These are phyloP conservation scores for Anoura caudifer DNA, from an alignment of 2,113 vertebrate species.

Conservation along the genomic window DNA sequence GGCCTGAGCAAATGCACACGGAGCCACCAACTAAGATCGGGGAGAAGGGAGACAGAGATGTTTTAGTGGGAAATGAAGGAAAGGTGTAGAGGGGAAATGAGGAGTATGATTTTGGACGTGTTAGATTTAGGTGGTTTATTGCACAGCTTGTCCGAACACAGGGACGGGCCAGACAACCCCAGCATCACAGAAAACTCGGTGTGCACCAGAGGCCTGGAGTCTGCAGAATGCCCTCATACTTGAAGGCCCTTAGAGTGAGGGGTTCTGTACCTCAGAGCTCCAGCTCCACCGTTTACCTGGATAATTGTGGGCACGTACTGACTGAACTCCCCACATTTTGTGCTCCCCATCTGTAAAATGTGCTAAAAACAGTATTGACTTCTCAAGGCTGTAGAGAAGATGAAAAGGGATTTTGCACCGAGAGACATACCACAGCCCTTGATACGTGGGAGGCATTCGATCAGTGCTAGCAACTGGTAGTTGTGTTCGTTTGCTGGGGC, in stretches of 20 bases:
- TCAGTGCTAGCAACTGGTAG: not conserved
- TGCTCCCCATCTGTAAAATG: not conserved
- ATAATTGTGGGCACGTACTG: not conserved
- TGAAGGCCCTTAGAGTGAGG: not conserved
- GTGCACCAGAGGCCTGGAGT: not conserved
- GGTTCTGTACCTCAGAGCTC: not conserved
- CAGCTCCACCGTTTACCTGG: not conserved
- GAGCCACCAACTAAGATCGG: not conserved
- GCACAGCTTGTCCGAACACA: not conserved
- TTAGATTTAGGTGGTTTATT: not conserved
- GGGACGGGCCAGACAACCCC: not conserved
- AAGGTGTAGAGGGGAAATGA: not conserved
- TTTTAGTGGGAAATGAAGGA: not conserved
- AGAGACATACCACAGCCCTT: not conserved
- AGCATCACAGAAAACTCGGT: not conserved
- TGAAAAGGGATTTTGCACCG: not conserved
- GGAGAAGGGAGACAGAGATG: not conserved
- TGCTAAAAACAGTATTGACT: not conserved
- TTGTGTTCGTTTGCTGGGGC: not conserved
- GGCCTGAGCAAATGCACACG: not conserved
- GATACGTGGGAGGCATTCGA: not conserved
- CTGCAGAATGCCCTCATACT: not conserved
- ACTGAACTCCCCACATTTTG: not conserved
- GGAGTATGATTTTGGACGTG: not conserved
- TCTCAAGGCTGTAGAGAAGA: not conserved